Evolutionary conservation across 2,797 vertebrate species (phyloP), one percentile per base, ranked within the genome.

Genomic region (Stomatorhinus walkeri): DNA sequence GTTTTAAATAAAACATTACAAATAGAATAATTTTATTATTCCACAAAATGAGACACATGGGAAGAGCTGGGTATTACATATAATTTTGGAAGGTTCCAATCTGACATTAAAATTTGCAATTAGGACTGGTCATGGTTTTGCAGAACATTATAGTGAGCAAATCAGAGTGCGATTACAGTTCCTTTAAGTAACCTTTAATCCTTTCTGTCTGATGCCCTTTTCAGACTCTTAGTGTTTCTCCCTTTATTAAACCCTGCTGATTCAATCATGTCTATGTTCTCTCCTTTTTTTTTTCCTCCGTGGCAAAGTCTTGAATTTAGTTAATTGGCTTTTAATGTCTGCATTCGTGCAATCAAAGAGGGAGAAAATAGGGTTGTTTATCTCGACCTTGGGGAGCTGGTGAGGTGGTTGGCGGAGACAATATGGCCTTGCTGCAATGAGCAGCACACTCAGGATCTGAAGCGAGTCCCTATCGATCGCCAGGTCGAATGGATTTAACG

Each of bases 301-400:
- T 94, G 92, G 94, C 91, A 94, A 95, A 95, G 93, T 90, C 90
- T 92, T 91, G 91, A 92, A 94, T 95, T 94, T 96, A 96, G 96
- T 96, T 92, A 96, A 95, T 96, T 95, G 92, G 92, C 95, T 95
- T 96, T 95, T 95, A 96, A 96, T 94, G 95, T 95, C 95, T 94
- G 93, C 94, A 95, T 95, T 95, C 95, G 91, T 92, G 93, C 95
- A 96, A 96, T 96, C 95, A 95, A 92, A 93, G 91, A 91, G 61
- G 59, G 81, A 87, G 68, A 89, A 88, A 90, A 91, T 81, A 52
- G 91, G 92, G 91, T 93, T 95, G 94, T 96, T 96, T 96, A 96
- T 96, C 95, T 94, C 90, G 91, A 96, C 95, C 95, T 96, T 96
- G 95, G 93, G 89, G 92, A 94, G 93, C 93, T 93, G 94, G 91